Base-by-base conservation (phyloP, 2,797 vertebrate genomes). In the Mastacembelus armatus region DNA sequence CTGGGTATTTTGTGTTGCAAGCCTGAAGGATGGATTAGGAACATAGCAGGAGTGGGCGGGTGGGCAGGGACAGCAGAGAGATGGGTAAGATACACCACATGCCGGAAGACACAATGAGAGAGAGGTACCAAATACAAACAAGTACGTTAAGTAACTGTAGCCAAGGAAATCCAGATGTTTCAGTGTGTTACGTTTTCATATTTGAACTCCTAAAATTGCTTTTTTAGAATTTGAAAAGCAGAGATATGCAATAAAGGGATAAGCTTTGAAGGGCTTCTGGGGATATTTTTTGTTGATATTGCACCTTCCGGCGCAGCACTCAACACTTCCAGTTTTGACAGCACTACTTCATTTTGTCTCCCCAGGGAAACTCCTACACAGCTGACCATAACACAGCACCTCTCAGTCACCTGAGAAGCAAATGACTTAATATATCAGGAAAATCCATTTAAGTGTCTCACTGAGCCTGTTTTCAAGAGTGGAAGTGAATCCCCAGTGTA, bases 1-100 rank as follows among this genome's bases (percentile, higher is more conserved):
- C 95, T 5, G 95, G 89, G 71, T 97, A 97, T 78, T 95, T 97
- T 16, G 95, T 93, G 89, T 96, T 95, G 76, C 97, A 98, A 22
- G 97, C 96, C 97, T 98, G 79, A 4, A 67, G 50, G 85, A 67
- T 1, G 33, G 61, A 79, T 49, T 54, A 52, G 42, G 56, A 59
- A 50, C 39, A 52, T 22, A 71, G 71, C 18, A 39, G n/a, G 64
- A 68, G 71, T 76, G 66, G 70, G 78, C 5, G 55, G 70, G 55
- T 16, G 48, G 43, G 35, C 43, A 50, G 63, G 69, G 61, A 73
- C 35, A 55, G 80, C 30, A 71, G 30, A 68, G 57, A 73, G 58
- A 74, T 62, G 66, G 56, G 55, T 64, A 50, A 70, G 59, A 79
- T 65, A 60, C 29, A 61, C 54, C 44, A 84, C 64, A 80, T 61